A percentile compares a stretch with the other conserved stretches of the same genome.
These are phyloP conservation scores for Ctenosaura bakeri DNA, from an alignment of 2,797 vertebrate genomes.

Conservation along the genomic window DNA sequence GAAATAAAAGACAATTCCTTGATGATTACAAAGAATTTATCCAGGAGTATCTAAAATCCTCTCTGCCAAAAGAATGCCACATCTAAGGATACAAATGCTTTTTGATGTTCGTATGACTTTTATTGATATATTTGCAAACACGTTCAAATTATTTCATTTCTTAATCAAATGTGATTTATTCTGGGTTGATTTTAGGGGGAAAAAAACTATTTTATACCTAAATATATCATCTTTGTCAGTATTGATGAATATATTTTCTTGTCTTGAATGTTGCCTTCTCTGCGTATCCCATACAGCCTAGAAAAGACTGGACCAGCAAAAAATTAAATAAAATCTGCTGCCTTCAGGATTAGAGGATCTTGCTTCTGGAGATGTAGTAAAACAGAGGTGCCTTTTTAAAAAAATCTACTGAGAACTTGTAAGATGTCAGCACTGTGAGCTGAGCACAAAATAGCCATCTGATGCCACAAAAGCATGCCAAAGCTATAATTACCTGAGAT, in stretches of 20 bases:
- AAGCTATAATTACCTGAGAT: slow-evolving; percentile 21
- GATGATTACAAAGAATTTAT: neutral
- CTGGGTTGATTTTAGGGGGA: neutral
- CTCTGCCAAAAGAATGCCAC: neutral
- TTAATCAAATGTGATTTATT: neutral
- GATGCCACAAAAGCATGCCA: slow-evolving; percentile 4
- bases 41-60: neutral
- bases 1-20: neutral
- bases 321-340: neutral
- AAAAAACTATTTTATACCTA: neutral
- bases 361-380: neutral
- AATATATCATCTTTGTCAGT: neutral
- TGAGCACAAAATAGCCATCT: slow-evolving; percentile 18
- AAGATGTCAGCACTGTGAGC: neutral
- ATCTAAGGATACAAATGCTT: neutral
- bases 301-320: neutral
- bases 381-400: neutral
- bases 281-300: neutral
- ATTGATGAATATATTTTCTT: neutral
- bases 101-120: neutral
- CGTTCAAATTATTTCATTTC: neutral
- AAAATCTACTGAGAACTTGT: slow-evolving; percentile 11
- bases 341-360: neutral
- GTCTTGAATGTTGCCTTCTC: neutral
- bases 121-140: neutral